Percentiles rank a stretch among this genome's conserved stretches.
Conservation (phyloP, 2,888 invertebrate genomes). For the Podotricha telesiphe region DNA sequence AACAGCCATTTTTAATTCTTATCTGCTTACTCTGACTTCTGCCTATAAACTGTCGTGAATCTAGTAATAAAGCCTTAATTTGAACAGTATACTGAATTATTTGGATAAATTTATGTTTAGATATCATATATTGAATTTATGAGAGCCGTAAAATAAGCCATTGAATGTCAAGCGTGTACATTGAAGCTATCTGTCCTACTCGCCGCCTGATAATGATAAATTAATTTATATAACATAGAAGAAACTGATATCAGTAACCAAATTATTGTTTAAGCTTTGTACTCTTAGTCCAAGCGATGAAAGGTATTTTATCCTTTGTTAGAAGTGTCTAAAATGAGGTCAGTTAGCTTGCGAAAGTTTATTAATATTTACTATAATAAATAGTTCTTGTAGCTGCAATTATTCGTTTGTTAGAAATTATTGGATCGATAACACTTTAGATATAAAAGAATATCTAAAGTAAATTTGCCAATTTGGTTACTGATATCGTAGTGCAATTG, state of each 20-base stretch:
- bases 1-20: no score
- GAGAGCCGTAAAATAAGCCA: no score
- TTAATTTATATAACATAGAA: not conserved
- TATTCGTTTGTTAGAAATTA: slow-evolving; percentile 18
- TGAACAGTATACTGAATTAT: no score
- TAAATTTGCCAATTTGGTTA: not conserved
- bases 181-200: no score
- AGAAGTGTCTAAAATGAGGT: slow-evolving; percentile 15
- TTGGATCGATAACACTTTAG: not conserved
- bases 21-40: no score
- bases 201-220: not conserved
- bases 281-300: not conserved
- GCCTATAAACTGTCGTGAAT: no score
- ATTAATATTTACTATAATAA: slow-evolving; percentile 22
- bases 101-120: no score
- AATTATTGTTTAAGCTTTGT: slow-evolving; percentile 8
- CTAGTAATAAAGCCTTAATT: no score
- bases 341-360: slow-evolving; percentile 24
- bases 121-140: no score
- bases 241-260: not conserved
- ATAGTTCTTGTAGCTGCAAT: slow-evolving; percentile 5
- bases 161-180: no score
- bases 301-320: slow-evolving; percentile 17
- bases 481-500: not conserved
- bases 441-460: not conserved